Base-by-base conservation (phyloP, 2,113 vertebrate species). In the Merops nubicus region DNA sequence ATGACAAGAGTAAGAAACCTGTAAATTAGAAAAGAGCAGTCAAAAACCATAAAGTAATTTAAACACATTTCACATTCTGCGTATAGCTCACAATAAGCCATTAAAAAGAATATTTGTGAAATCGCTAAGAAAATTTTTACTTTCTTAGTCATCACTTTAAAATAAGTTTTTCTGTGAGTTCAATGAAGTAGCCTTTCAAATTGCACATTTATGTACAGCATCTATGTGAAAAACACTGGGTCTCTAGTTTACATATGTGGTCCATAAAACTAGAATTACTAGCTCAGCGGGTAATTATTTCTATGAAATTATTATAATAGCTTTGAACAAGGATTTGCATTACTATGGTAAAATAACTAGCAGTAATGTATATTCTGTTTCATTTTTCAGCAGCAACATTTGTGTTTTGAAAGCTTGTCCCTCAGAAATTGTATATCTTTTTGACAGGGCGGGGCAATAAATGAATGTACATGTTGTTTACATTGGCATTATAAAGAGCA, bases 181-280 rank as follows among this genome's bases (percentile, higher is more conserved):
- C n/a, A 63, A 14, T 75, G 64, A 87, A 96, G 15, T 31, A 89
- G 79, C 12, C 42, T 89, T 94, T 94, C 76, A 63, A 86, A 94
- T 96, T 94, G 54, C 82, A 88, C 95, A 42, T 72, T 94, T 94
- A 90, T 91, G 59, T 88, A 82, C 43, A 88, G 59, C 38, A 94
- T 91, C 89, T 94, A 59, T 53, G 45, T 63, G 82, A 73, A 94
- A 92, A 85, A 65, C 75, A 96, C 90, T 89, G 73, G 50, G 93
- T 96, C 90, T 91, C 81, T 79, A 33, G 89, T 94, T 96, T 96
- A 88, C 82, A 73, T 96, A 94, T 76, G 64, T 77, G 88, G 88
- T 93, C 96, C 88, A 95, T 97, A 96, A 97, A 97, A 96, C 62
- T 93, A 93, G 96, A 96, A 53, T 97, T 96, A 96, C 57, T 91